These are phyloP conservation scores for Sebastolobus altivelis DNA, from an alignment of 2,797 vertebrate genomes.

Conservation along the genomic window DNA sequence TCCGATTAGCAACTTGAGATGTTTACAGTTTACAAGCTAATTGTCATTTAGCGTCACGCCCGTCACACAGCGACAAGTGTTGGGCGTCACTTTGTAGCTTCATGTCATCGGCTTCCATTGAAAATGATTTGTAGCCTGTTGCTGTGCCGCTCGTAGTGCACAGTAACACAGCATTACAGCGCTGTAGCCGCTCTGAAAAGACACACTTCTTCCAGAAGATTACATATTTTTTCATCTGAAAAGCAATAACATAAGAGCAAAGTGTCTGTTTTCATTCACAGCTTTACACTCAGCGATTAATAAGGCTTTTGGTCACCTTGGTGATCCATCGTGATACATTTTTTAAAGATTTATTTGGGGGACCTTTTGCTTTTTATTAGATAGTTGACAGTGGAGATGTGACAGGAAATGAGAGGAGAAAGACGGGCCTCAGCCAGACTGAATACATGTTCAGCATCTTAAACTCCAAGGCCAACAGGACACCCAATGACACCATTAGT, in stretches of 20 bases:
- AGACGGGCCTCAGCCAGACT: not conserved
- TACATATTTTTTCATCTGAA: not conserved
- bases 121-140: no score
- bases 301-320: not conserved
- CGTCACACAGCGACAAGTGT: no score
- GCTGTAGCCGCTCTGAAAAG: not conserved
- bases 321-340: not conserved
- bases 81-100: no score
- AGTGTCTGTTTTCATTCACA: not conserved
- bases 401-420: not conserved
- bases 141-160: no score
- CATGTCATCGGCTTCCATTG: no score
- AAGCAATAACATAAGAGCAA: not conserved
- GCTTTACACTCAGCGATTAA: not conserved
- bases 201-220: not conserved
- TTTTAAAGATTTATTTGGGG: not conserved
- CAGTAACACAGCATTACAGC: not conserved
- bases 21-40: no score
- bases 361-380: not conserved
- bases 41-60: no score
- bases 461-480: not conserved
- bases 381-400: not conserved
- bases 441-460: not conserved
- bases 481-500: not conserved
- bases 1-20: no score